Evolutionary conservation across 2,888 invertebrate species (phyloP), one percentile per base, ranked within the genome.

Genomic region (Xylocampa areola): DNA sequence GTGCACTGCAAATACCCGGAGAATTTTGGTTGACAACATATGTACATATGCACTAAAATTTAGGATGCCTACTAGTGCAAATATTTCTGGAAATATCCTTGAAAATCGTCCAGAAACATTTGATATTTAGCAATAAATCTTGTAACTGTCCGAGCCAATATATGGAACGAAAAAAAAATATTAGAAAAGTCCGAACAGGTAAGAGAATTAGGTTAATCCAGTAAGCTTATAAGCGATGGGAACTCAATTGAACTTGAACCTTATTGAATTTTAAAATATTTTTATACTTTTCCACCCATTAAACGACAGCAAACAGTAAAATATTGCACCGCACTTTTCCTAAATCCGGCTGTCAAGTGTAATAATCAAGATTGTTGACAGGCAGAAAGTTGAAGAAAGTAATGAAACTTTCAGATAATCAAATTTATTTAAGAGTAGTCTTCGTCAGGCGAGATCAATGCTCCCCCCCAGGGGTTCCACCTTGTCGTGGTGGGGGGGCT

Each of bases 151-250:
- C 35, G 1, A 47, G 33, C 16, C 10, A 50, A 23, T 33, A 27
- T 7, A 23, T 32, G 27, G 27, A 14, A 7, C 2, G 19, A 11
- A 60, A 30, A 14, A 47, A 37, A 60, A 37, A 41, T 37, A 49
- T 19, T 27, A 7, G 10, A n/a, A 30, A 27, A 25, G 13, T 21
- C 8, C 8, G 6, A 19, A 36, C 19, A 6, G 17, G 29, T 27
- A 29, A 32, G 27, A 39, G 17, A 59, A 39, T 33, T 11, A 14
- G 50, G 62, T 23, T 61, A 68, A 41, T 61, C 30, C 27, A 16
- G 10, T 50, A 41, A 61, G 62, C 40, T 49, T 25, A 62, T 48
- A 68, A 61, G 61, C 35, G 27, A 23, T 29, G 14, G 7, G 13
- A 17, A 1, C 6, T 2, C 13, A 14, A 25, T 37, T 59, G 21